A percentile compares a stretch with the other conserved stretches of the same genome.
Evolutionary conservation across 2,888 invertebrate genomes (phyloP).

Genomic region (Anorthoa munda): DNA sequence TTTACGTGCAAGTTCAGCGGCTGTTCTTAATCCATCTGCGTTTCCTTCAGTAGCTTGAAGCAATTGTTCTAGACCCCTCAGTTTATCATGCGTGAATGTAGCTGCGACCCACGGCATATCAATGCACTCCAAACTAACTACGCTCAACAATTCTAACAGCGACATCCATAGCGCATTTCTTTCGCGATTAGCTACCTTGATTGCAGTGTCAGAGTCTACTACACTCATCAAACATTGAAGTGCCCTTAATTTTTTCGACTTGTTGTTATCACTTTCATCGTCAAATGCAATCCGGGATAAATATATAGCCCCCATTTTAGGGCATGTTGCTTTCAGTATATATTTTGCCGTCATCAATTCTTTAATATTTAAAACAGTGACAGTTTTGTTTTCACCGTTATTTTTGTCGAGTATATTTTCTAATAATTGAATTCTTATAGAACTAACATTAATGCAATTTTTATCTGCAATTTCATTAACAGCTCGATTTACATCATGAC

Average conservation of each 20-base stretch:
- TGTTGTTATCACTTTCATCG: conserved; percentile 86
- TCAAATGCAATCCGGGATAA: conserved; percentile 88
- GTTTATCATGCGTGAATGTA: conserved; percentile 86
- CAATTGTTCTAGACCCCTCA: conserved; percentile 83
- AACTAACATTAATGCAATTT: conserved; percentile 87
- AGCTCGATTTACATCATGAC: conserved; percentile 86
- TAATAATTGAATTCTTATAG: conserved; percentile 87
- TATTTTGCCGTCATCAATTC: conserved; percentile 88
- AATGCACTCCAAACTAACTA: conserved; percentile 84
- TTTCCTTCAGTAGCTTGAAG: conserved; percentile 80
- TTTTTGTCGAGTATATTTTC: conserved; percentile 85
- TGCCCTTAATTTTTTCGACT: conserved; percentile 87
- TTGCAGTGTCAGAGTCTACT: conserved; percentile 85
- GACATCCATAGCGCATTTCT: conserved; percentile 84
- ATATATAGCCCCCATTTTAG: conserved; percentile 89
- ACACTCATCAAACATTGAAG: conserved; percentile 88
- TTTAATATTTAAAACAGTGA: conserved; percentile 77
- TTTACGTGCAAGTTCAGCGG: conserved; percentile 79
- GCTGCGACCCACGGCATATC: conserved; percentile 88
- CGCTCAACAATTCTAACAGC: conserved; percentile 84
- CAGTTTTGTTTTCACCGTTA: conserved; percentile 74
- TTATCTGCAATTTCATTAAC: conserved; percentile 89
- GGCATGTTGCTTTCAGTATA: conserved; percentile 88
- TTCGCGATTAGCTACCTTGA: conserved; percentile 85
- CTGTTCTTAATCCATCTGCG: conserved; percentile 80